A percentile compares a stretch with the other conserved stretches of the same genome.
Evolutionary conservation across 2,797 vertebrate genomes (phyloP).

Genomic region (Fundulus diaphanus): DNA sequence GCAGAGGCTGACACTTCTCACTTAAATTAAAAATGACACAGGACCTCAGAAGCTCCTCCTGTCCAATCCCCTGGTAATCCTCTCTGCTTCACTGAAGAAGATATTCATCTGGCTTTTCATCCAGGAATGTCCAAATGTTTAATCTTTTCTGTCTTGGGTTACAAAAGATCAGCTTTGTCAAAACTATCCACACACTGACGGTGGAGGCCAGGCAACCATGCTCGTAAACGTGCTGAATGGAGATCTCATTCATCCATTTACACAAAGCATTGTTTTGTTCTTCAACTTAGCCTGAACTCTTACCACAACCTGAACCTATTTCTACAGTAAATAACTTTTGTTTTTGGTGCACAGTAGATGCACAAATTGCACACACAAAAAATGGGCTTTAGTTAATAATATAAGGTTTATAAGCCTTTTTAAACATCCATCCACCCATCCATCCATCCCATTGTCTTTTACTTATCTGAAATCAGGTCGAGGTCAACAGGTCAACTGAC

Average conservation of each 20-base stretch:
- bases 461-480: no score
- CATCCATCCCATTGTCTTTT: not conserved
- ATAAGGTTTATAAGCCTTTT: not conserved
- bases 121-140: conserved; percentile 30
- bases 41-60: conserved; percentile 37
- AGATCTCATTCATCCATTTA: not conserved
- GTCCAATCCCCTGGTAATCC: not conserved
- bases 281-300: not conserved
- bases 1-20: conserved; percentile 62
- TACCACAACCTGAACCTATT: not conserved
- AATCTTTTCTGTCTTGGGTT: conserved; percentile 33
- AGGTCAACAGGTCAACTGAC: not conserved
- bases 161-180: conserved; percentile 25
- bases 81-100: not conserved
- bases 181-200: conserved; percentile 43
- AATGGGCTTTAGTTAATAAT: not conserved
- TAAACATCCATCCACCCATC: not conserved
- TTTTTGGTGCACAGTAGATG: no score
- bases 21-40: conserved; percentile 70
- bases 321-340: not conserved
- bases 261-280: not conserved
- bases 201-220: conserved; percentile 48
- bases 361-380: no score
- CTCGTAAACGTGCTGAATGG: not conserved
- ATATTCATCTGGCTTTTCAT: conserved; percentile 25